phyloP scores from a whole-genome alignment of 2,888 invertebrate genomes.

The Callyntrura sp. region DNA sequence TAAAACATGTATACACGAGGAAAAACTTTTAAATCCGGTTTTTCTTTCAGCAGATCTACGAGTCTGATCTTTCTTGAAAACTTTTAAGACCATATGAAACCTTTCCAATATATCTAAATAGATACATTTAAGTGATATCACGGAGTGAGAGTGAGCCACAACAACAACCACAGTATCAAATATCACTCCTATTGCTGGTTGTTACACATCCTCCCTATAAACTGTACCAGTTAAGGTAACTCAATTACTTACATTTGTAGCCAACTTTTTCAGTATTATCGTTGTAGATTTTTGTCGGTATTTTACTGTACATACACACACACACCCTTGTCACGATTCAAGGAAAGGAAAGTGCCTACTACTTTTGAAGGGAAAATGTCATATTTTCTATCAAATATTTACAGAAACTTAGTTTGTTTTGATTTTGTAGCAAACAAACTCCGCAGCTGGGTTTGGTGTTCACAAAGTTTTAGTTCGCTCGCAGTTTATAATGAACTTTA shows the following conservation, averaged over 20 bases:
- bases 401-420: slow-evolving; percentile 3
- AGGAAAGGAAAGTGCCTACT: neutral
- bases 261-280: neutral
- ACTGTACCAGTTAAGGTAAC: neutral
- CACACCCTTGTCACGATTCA: neutral
- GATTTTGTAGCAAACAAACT: neutral
- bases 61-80: slow-evolving; percentile 13
- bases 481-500: slow-evolving; percentile 20
- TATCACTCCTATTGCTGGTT: neutral
- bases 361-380: slow-evolving; percentile 18
- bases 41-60: slow-evolving; percentile 12
- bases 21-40: slow-evolving; percentile 61
- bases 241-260: slow-evolving; percentile 13
- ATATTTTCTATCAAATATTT: slow-evolving; percentile 5
- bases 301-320: neutral
- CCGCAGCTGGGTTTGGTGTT: neutral
- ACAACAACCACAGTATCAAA: neutral
- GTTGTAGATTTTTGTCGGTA: neutral
- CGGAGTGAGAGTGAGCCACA: too few relatives aligned
- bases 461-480: neutral
- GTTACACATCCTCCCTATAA: slow-evolving; percentile 4
- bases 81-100: slow-evolving; percentile 37
- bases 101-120: slow-evolving; percentile 2
- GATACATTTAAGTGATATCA: neutral
- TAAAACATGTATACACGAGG: neutral